A percentile compares a stretch with the other conserved stretches of the same genome.
Conservation (phyloP, 2,888 invertebrate genomes). For the Scelioninae gen. 2 region DNA sequence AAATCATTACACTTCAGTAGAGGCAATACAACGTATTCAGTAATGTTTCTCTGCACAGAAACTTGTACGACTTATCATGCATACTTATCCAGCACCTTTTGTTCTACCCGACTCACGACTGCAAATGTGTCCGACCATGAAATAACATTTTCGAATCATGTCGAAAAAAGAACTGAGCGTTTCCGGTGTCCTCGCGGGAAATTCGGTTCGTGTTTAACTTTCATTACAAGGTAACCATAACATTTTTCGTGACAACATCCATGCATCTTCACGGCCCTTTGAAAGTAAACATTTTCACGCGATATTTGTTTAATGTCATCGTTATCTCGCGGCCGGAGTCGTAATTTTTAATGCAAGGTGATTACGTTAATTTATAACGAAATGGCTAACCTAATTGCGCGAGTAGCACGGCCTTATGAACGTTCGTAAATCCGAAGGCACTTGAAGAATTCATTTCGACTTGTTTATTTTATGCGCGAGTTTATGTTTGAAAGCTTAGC, state of each 20-base stretch:
- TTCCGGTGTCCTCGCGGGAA: conserved; percentile 20
- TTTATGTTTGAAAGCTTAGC: conserved; percentile 58
- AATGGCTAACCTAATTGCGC: conserved; percentile 47
- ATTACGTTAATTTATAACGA: conserved; percentile 46
- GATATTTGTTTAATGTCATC: conserved; percentile 32
- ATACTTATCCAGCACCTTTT: too few species aligned
- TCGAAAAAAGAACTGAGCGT: neutral
- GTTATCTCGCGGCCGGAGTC: conserved; percentile 30
- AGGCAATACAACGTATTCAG: too few species aligned
- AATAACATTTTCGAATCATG: too few species aligned
- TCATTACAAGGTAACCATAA: conserved; percentile 28
- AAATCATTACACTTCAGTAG: too few species aligned
- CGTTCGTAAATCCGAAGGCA: conserved; percentile 42
- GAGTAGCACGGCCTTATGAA: conserved; percentile 14
- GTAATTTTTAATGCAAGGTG: conserved; percentile 44
- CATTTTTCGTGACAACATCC: conserved; percentile 28
- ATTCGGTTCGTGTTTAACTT: conserved; percentile 34
- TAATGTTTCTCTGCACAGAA: too few species aligned
- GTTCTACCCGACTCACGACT: too few species aligned
- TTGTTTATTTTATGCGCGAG: conserved; percentile 57
- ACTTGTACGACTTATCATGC: too few species aligned
- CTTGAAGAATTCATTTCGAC: conserved; percentile 56
- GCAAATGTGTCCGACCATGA: too few species aligned
- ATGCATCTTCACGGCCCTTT: conserved; percentile 33
- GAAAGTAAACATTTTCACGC: conserved; percentile 40